phyloP scores from a whole-genome alignment of 2,888 invertebrate species.

The Drosophila limbata region DNA sequence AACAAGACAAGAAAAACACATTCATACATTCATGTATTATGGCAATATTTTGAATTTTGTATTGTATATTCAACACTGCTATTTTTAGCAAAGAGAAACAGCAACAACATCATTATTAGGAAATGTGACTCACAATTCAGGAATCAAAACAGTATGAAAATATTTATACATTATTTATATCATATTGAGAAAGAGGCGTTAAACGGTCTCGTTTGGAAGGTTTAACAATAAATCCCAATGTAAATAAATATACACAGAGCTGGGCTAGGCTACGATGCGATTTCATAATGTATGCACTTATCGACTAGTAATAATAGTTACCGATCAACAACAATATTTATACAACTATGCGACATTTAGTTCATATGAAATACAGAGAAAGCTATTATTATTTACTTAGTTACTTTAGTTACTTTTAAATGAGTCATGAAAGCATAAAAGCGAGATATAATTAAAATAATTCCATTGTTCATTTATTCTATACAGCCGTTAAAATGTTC shows the following conservation, averaged over 20 bases:
- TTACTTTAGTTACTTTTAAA: slow-evolving; percentile 5
- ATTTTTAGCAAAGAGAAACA: slow-evolving; percentile 49
- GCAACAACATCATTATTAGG: slow-evolving; percentile 30
- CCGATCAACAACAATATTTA: slow-evolving; percentile 14
- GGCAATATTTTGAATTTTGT: slow-evolving; percentile 58
- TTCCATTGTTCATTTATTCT: too few relatives aligned
- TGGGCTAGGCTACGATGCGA: background rate
- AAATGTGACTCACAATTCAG: slow-evolving; percentile 50
- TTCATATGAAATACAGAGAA: background rate
- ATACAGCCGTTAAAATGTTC: too few relatives aligned
- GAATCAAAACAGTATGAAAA: slow-evolving; percentile 33
- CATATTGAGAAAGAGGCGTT: slow-evolving; percentile 45
- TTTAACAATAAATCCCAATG: slow-evolving; percentile 15
- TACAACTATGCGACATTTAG: slow-evolving; percentile 12
- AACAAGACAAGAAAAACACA: slow-evolving; percentile 9
- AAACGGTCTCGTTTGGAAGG: slow-evolving; percentile 11
- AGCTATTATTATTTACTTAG: slow-evolving; percentile 14
- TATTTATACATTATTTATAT: slow-evolving; percentile 31
- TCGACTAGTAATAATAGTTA: background rate
- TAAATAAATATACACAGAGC: slow-evolving; percentile 11
- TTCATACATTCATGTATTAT: slow-evolving; percentile 20
- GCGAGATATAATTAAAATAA: too few relatives aligned
- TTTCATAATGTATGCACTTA: slow-evolving; percentile 13
- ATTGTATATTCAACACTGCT: slow-evolving; percentile 52
- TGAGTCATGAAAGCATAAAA: slow-evolving; percentile 2